phyloP scores from a whole-genome alignment of 2,888 invertebrate genomes.

The Brenthis hecate region DNA sequence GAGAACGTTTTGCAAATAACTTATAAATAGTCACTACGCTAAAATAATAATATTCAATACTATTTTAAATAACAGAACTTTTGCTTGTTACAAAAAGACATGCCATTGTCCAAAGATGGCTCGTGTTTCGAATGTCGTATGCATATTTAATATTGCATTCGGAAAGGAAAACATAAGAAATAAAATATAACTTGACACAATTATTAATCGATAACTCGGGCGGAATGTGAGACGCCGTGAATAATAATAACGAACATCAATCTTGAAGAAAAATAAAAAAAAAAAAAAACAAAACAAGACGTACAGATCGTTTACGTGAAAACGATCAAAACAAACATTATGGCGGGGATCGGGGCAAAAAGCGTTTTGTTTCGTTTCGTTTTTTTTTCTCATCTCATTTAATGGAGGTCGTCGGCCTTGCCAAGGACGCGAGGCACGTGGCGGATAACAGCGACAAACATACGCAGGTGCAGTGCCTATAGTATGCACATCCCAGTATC shows the following conservation, averaged over 20 bases:
- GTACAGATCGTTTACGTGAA: slow-evolving; percentile 68
- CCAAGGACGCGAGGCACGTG: slow-evolving; percentile 78
- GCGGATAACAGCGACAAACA: slow-evolving; percentile 58
- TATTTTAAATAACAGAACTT: slow-evolving; percentile 4
- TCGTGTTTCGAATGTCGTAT: neutral
- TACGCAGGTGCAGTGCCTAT: slow-evolving; percentile 39
- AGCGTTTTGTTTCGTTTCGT: slow-evolving; percentile 58
- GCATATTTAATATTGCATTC: slow-evolving; percentile 2
- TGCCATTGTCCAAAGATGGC: slow-evolving; percentile 3
- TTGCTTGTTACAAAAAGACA: neutral
- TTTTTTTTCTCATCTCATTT: slow-evolving; percentile 58
- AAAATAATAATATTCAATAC: neutral
- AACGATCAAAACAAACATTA: slow-evolving; percentile 79
- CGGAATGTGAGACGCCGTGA: slow-evolving; percentile 48
- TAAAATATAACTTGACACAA: slow-evolving; percentile 25
- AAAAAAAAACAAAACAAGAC: slow-evolving; percentile 54
- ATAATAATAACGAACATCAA: slow-evolving; percentile 61
- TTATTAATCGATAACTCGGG: slow-evolving; percentile 31
- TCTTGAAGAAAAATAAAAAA: slow-evolving; percentile 42
- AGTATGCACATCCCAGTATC: slow-evolving; percentile 21
- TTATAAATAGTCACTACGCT: slow-evolving; percentile 67
- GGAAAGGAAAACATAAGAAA: slow-evolving; percentile 6
- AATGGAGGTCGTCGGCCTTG: slow-evolving; percentile 69
- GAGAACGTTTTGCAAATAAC: slow-evolving; percentile 72
- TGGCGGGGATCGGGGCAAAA: slow-evolving; percentile 66